Evolutionary conservation across 2,113 vertebrate species (phyloP), one percentile per base, ranked within the genome.

Genomic region (Takifugu flavidus): DNA sequence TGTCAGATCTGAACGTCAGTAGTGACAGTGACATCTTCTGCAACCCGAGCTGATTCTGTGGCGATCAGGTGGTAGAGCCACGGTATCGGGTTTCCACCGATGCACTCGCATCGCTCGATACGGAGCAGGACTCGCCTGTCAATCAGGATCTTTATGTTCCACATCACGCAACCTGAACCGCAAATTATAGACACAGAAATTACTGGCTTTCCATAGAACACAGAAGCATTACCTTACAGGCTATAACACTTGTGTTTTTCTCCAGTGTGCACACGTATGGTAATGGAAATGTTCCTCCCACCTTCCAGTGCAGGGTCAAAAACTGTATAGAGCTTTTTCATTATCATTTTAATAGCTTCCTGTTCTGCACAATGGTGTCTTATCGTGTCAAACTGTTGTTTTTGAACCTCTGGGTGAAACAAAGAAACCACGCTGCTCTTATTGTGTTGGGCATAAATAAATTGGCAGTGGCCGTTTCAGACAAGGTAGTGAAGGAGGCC

Each of bases 381-480:
- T 20, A 39, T 26, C 49, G 50, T 62, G 46, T 15, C 52, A 66
- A 31, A 27, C 61, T 62, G 46, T n/a, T 6, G 44, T 58, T 56
- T 54, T 53, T 51, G 43, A 2, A 26, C 62, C 27, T 59, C 50
- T 29, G 12, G 42, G 27, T 51, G 49, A 53, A 51, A 5, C 34
- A 27, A 65, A 50, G 65, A 4, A 39, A 46, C 10, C 62, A 49
- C 11, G 59, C 27, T 3, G 6, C 53, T 57, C 63, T 50, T 25
- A 15, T 54, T 59, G 39, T 52, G 63, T 50, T 26, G 46, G 65
- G 58, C 39, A 45, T 14, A 25, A 5, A 49, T 34, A 44, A 46
- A 47, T 60, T 62, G 45, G 51, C 75, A 65, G 8, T 14, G 63
- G 59, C 66, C 58, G 57, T 70, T 81, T 81, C n/a, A 62, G 55